phyloP scores from a whole-genome alignment of 2,888 invertebrate genomes.

The Hirtodrosophila histrioides region DNA sequence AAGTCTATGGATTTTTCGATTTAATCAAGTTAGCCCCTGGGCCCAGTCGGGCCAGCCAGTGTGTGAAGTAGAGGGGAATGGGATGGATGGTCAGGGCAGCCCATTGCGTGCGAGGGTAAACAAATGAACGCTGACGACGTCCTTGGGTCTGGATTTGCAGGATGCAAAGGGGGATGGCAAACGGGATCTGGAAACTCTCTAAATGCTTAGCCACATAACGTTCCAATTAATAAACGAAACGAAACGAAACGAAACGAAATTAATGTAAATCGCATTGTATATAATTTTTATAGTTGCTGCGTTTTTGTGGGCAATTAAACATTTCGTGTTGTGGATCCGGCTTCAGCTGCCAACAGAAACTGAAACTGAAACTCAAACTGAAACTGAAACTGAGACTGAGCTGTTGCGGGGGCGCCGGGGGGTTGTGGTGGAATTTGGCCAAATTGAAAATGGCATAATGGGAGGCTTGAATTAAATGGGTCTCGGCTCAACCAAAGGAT shows the following conservation, averaged over 20 bases:
- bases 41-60: neutral
- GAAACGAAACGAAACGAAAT: conserved; percentile 64
- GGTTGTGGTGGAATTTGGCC: neutral
- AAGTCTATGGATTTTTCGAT: conserved; percentile 56
- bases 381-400: neutral
- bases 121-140: conserved; percentile 2
- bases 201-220: conserved; percentile 64
- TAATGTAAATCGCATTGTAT: conserved; percentile 71
- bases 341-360: no score
- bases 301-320: conserved; percentile 77
- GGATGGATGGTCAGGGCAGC: neutral
- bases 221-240: conserved; percentile 68
- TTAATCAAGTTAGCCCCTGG: conserved; percentile 46
- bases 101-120: conserved; percentile 50
- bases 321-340: conserved; percentile 49
- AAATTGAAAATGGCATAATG: conserved; percentile 10
- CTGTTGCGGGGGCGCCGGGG: no score
- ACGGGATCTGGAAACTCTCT: neutral
- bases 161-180: neutral
- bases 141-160: conserved; percentile 20
- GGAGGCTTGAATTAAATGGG: conserved; percentile 7
- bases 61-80: no score
- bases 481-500: neutral
- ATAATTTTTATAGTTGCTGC: conserved; percentile 75
- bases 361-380: conserved; percentile 7